These are phyloP conservation scores for Drosophila erecta DNA, from an alignment of 1,140 invertebrate genomes.

Conservation along the genomic window DNA sequence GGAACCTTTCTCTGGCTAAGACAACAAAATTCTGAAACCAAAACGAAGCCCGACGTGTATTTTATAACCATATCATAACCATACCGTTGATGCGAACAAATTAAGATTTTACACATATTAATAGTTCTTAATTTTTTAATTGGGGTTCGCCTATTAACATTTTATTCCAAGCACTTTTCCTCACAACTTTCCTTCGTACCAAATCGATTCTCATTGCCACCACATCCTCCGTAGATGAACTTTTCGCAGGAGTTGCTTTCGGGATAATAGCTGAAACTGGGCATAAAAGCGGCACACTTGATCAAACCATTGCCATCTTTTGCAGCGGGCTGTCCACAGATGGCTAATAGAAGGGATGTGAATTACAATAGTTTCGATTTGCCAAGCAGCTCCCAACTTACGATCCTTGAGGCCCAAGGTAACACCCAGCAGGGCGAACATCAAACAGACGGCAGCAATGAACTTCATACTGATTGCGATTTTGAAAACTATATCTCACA, in stretches of 20 bases:
- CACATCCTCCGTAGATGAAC: conserved; percentile 92
- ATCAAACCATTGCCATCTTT: conserved; percentile 62
- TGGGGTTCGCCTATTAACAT: no score
- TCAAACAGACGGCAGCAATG: conserved; percentile 36
- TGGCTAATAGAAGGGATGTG: conserved; percentile 8
- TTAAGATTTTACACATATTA: no score
- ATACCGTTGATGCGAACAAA: no score
- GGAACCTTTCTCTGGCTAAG: no score
- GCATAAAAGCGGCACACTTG: conserved; percentile 65
- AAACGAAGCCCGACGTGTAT: no score
- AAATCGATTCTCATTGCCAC: conserved; percentile 96
- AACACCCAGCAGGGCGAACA: conserved; percentile 55
- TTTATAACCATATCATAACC: no score
- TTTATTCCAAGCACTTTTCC: no score
- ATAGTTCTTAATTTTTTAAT: no score
- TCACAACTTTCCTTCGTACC: conserved; percentile 17
- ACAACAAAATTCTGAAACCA: no score
- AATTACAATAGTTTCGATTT: neutral
- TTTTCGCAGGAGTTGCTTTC: conserved; percentile 89
- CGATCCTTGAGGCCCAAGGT: conserved; percentile 53
- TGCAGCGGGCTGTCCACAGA: conserved; percentile 32
- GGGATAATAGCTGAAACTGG: conserved; percentile 92
- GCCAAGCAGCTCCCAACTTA: conserved; percentile 9
- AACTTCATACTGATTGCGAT: conserved; percentile 54
- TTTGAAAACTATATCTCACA: conserved; percentile 1